Base-by-base conservation (phyloP, 2,797 vertebrate species). In the Lagocephalus sceleratus region DNA sequence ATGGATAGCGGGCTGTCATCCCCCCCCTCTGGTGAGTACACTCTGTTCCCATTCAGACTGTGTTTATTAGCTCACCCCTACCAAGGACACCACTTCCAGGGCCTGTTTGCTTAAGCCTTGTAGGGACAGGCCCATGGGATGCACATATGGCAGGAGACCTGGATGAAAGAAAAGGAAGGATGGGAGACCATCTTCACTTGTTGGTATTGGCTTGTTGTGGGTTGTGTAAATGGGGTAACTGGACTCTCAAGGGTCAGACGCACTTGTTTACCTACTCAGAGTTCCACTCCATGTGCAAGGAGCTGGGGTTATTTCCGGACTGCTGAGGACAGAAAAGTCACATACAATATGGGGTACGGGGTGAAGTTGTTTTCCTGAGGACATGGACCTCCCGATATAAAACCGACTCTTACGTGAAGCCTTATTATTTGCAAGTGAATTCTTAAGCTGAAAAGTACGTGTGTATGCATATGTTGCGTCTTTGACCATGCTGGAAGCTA, bases 41-140 rank as follows among this genome's bases (percentile, higher is more conserved):
- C 69, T 17, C 61, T 81, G 86, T 88, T 68, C 78, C 67, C 68
- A 43, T 68, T 64, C 56, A 10, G 55, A 40, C 64, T 45, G 56
- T 73, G 68, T 82, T 83, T 78, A 76, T 75, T 73, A 69, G 66
- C 61, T 46, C 66, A 56, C 43, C 51, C 59, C 52, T 75, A 74
- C 83, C 86, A 87, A 86, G 86, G 84, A 85, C 84, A 81, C 69
- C 67, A 68, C 65, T 71, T 79, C 42, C 65, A 81, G 67, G 63
- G 65, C 61, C 69, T 76, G 75, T 76, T 76, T 73, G 78, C 72
- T 67, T 73, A 78, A 60, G 67, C 85, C 85, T 81, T 87, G 80
- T 86, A 87, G 80, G 85, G 88, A 77, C 63, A 73, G 64, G 73
- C 51, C 41, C 56, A 70, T 57, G 56, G 55, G 54, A 77, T 60